Conservation (phyloP, 2,113 vertebrate species). For the Oryzias curvinotus region DNA sequence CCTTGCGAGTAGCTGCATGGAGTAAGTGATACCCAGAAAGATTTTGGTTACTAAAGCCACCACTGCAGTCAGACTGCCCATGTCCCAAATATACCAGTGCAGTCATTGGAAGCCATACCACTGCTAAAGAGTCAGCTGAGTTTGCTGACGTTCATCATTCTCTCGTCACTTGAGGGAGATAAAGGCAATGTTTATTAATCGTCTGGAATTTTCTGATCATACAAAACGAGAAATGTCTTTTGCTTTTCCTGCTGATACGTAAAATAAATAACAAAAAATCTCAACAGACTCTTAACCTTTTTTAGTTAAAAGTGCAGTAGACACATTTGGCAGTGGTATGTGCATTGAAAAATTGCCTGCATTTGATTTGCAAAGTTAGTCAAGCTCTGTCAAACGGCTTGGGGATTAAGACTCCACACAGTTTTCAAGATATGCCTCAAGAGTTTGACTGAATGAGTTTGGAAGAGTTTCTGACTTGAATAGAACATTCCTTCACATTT, state of each 20-base stretch:
- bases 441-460: slow-evolving; percentile 15
- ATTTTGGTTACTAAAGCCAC: slow-evolving; percentile 63
- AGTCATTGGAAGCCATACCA: slow-evolving; percentile 34
- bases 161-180: too few relatives aligned
- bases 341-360: slow-evolving; percentile 3
- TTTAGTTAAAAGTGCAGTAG: neutral
- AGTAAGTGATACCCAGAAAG: slow-evolving; percentile 63
- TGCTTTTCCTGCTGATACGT: neutral
- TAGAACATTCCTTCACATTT: slow-evolving; percentile 8
- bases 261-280: slow-evolving; percentile 2
- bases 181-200: too few relatives aligned
- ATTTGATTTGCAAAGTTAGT: slow-evolving; percentile 13
- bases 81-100: slow-evolving; percentile 56
- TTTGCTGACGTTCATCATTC: too few relatives aligned
- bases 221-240: too few relatives aligned
- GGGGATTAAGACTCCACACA: slow-evolving; percentile 31
- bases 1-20: slow-evolving; percentile 47
- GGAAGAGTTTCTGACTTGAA: slow-evolving; percentile 12
- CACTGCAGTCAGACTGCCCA: slow-evolving; percentile 50
- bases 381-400: slow-evolving; percentile 12
- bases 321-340: slow-evolving; percentile 11
- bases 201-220: too few relatives aligned
- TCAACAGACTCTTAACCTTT: neutral
- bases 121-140: neutral
- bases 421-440: slow-evolving; percentile 5